These are phyloP conservation scores for Sympetrum striolatum DNA, from an alignment of 2,888 invertebrate species.

Conservation along the genomic window DNA sequence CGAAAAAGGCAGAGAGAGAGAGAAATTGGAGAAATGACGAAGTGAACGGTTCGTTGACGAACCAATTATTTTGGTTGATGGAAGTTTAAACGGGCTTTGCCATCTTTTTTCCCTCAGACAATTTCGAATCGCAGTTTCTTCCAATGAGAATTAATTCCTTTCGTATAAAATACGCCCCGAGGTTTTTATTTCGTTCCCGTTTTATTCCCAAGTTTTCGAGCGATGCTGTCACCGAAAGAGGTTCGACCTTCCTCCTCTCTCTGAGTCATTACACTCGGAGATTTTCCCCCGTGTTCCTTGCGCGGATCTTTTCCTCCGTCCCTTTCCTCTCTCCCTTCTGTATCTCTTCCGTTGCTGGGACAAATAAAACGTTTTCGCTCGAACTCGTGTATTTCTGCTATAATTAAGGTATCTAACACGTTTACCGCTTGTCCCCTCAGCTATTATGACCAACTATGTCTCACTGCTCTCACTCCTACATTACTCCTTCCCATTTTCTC, in stretches of 20 bases:
- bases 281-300: not conserved
- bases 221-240: conserved; percentile 27
- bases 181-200: not conserved
- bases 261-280: not conserved
- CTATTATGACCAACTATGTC: too few species aligned
- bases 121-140: conserved; percentile 42
- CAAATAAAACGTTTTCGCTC: too few species aligned
- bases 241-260: conserved; percentile 18
- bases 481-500: too few species aligned
- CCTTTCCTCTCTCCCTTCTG: not conserved
- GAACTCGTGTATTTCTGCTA: too few species aligned
- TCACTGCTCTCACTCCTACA: too few species aligned
- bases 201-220: conserved; percentile 24
- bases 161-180: not conserved
- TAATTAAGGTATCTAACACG: too few species aligned
- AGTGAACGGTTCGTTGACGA: conserved; percentile 43
- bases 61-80: conserved; percentile 42
- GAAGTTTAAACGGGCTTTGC: conserved; percentile 22
- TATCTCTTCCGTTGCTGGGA: not conserved
- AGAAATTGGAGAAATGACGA: conserved; percentile 37
- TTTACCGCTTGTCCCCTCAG: too few species aligned
- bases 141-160: conserved; percentile 34
- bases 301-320: not conserved
- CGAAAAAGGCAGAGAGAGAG: not conserved
- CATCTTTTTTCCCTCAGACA: conserved; percentile 5